Evolutionary conservation across 2,797 vertebrate genomes (phyloP).

Genomic region (Ficedula albicollis): DNA sequence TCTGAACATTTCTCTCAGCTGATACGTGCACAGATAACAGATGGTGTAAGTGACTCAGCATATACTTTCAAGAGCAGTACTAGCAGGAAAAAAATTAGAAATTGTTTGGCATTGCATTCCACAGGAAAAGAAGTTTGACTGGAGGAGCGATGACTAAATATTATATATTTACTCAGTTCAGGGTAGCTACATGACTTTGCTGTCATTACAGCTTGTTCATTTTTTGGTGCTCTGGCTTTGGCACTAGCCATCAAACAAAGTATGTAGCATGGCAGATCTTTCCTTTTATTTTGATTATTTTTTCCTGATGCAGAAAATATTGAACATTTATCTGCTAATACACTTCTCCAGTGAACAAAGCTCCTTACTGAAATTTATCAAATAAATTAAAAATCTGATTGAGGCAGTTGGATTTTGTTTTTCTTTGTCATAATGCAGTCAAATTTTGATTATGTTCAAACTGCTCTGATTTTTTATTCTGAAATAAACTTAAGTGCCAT

Average conservation of each 20-base stretch:
- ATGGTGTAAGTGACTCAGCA: slow-evolving; percentile 47
- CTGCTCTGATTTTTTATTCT: neutral
- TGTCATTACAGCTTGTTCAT: neutral
- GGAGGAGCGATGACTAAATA: neutral
- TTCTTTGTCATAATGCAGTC: neutral
- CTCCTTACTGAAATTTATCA: neutral
- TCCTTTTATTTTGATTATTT: neutral
- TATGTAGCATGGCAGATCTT: neutral
- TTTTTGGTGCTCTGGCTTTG: neutral
- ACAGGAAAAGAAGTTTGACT: neutral
- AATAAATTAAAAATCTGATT: neutral
- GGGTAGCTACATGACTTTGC: neutral
- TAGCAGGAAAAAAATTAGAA: neutral
- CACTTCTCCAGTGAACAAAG: neutral
- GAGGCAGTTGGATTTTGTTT: neutral
- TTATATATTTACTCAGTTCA: neutral
- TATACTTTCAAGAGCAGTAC: slow-evolving; percentile 37
- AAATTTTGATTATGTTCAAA: neutral
- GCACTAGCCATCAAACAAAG: neutral
- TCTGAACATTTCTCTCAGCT: slow-evolving; percentile 37
- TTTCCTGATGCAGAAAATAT: neutral
- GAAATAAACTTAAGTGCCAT: neutral
- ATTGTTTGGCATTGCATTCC: neutral
- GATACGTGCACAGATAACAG: slow-evolving; percentile 29
- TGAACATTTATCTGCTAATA: neutral